Percentiles rank a stretch among this genome's conserved stretches.
phyloP scores from a whole-genome alignment of 2,113 vertebrate genomes.

The Semicossyphus pulcher region DNA sequence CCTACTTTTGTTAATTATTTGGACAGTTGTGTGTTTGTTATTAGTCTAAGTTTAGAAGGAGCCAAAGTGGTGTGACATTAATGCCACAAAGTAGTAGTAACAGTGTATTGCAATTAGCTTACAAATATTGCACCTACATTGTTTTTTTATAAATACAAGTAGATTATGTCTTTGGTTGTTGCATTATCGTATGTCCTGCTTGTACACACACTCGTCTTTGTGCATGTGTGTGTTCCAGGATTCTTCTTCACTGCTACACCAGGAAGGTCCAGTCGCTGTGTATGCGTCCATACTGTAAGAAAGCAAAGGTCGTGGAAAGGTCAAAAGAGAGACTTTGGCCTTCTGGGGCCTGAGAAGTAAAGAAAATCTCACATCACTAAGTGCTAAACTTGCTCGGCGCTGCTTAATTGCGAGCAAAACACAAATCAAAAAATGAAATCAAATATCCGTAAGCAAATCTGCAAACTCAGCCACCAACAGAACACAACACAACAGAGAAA shows the following conservation, averaged over 20 bases:
- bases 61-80: background rate
- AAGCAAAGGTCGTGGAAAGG: slow-evolving; percentile 61
- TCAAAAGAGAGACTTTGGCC: slow-evolving; percentile 20
- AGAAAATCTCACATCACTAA: slow-evolving; percentile 7
- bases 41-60: slow-evolving; percentile 33
- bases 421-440: slow-evolving; percentile 63
- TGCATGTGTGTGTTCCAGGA: slow-evolving; percentile 26
- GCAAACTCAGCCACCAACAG: slow-evolving; percentile 63
- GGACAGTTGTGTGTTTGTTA: slow-evolving; percentile 36
- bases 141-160: background rate
- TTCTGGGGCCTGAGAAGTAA: background rate
- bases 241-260: slow-evolving; percentile 67
- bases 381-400: slow-evolving; percentile 25
- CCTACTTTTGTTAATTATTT: slow-evolving; percentile 57
- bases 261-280: slow-evolving; percentile 84
- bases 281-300: slow-evolving; percentile 85
- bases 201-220: background rate
- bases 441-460: slow-evolving; percentile 75
- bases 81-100: background rate
- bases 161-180: slow-evolving; percentile 23
- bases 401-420: slow-evolving; percentile 67
- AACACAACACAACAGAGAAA: slow-evolving; percentile 63
- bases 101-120: slow-evolving; percentile 23
- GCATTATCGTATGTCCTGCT: background rate
- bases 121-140: slow-evolving; percentile 42